Conservation (phyloP, 2,113 vertebrate genomes). For the Albula glossodonta region DNA sequence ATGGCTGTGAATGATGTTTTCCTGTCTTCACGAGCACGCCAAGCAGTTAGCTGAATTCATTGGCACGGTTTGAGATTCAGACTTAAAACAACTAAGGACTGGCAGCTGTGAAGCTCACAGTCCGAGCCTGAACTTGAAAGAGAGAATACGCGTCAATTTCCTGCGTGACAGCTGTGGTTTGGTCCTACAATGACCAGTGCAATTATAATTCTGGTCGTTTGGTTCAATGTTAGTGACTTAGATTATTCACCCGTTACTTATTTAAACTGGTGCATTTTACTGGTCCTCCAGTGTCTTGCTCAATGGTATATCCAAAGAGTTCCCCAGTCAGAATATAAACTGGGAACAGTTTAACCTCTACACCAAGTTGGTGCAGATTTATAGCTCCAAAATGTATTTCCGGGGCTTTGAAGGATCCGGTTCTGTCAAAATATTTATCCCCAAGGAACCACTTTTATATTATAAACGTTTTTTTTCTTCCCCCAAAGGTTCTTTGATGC, state of each 20-base stretch:
- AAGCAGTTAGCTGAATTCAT: too few species aligned
- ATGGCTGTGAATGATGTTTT: too few species aligned
- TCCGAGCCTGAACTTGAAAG: too few species aligned
- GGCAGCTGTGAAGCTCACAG: too few species aligned
- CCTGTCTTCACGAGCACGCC: too few species aligned
- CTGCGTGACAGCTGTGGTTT: neutral
- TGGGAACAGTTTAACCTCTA: neutral
- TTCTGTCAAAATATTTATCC: neutral
- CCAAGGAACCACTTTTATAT: conserved; percentile 3
- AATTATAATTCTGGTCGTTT: neutral
- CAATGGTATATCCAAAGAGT: neutral
- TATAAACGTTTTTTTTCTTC: neutral
- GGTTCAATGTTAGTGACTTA: neutral
- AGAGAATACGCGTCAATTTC: too few species aligned
- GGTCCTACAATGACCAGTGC: neutral
- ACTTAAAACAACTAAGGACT: too few species aligned
- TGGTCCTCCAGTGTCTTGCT: too few species aligned
- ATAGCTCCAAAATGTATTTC: neutral
- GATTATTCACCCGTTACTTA: neutral
- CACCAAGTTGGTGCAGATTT: neutral
- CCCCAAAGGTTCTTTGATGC: neutral
- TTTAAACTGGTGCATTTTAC: neutral
- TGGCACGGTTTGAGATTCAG: too few species aligned
- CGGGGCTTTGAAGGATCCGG: neutral
- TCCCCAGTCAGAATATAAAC: neutral